A percentile compares a stretch with the other conserved stretches of the same genome.
Conservation (phyloP, 2,113 vertebrate species). For the Cyrtonyx montezumae region DNA sequence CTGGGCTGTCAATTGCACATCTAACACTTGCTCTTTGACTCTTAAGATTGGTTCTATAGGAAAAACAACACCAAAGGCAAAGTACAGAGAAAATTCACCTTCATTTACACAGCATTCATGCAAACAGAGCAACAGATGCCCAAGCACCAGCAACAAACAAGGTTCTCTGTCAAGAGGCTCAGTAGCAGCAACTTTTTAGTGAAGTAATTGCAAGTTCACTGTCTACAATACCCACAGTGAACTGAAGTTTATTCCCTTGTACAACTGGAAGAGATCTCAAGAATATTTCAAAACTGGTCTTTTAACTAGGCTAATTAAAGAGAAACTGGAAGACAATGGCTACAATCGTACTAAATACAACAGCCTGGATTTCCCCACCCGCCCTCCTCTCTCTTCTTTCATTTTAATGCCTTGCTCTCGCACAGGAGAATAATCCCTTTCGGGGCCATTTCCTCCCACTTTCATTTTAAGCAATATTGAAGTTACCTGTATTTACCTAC, state of each 20-base stretch:
- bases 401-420: neutral
- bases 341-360: neutral
- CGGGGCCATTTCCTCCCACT: neutral
- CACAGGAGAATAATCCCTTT: neutral
- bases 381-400: neutral
- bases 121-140: neutral
- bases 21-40: neutral
- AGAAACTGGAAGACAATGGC: neutral
- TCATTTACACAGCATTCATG: neutral
- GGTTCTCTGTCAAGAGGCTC: neutral
- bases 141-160: neutral
- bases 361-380: neutral
- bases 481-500: conserved; percentile 46
- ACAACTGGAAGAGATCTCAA: neutral
- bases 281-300: neutral
- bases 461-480: conserved; percentile 14
- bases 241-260: neutral
- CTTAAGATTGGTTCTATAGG: neutral
- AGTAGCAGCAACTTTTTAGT: neutral
- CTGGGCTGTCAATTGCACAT: neutral
- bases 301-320: neutral
- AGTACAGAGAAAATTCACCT: neutral
- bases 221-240: neutral
- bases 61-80: neutral
- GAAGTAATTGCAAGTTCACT: neutral